Evolutionary conservation across 2,113 vertebrate genomes (phyloP).

Genomic region (Nematolebias whitei): DNA sequence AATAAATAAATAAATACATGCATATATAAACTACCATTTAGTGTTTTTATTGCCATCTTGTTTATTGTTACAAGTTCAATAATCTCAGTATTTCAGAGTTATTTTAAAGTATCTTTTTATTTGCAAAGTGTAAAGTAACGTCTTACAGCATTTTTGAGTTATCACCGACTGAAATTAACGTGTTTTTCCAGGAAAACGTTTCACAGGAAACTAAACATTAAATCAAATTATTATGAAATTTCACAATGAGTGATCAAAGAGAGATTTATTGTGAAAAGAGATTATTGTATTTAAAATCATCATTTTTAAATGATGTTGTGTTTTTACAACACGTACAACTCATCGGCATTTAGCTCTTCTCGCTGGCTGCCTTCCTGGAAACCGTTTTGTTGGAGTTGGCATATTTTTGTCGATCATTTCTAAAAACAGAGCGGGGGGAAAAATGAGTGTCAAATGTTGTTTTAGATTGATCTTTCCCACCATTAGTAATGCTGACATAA

Average conservation of each 20-base stretch:
- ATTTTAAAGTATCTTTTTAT: no score
- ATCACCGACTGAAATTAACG: neutral
- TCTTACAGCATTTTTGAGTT: neutral
- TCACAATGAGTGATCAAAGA: conserved; percentile 19
- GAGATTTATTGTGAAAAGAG: conserved; percentile 34
- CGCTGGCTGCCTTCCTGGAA: conserved; percentile 70
- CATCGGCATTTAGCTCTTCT: conserved; percentile 64
- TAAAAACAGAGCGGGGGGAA: conserved; percentile 41
- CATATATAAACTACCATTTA: no score
- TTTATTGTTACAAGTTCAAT: no score
- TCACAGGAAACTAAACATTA: neutral
- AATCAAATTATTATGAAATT: neutral
- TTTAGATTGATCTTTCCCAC: no score
- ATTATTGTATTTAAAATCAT: conserved; percentile 40
- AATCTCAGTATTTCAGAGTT: no score
- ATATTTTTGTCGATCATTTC: conserved; percentile 84
- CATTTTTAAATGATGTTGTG: neutral
- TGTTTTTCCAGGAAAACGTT: no score
- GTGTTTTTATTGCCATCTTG: no score
- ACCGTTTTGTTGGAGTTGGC: conserved; percentile 77
- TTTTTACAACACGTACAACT: conserved; percentile 2
- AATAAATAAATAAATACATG: no score
- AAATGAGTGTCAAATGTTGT: neutral
- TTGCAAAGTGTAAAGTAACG: neutral
- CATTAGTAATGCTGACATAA: neutral